Base-by-base conservation (phyloP, 1,140 invertebrate species). In the Polyergus mexicanus region DNA sequence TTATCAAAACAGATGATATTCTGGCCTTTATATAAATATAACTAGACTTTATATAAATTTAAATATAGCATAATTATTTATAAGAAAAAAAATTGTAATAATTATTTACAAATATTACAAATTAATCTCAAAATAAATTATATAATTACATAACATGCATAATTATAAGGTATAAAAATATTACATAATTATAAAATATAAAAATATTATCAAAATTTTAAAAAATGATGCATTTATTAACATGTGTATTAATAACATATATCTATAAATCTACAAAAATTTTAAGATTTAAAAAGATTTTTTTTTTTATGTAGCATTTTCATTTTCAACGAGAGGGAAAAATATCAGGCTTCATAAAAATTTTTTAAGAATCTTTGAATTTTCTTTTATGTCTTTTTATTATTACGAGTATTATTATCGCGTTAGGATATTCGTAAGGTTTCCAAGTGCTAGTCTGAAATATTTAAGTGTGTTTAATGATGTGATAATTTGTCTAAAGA, bases 121-220 rank as follows among this genome's bases (percentile, higher is more conserved):
- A 63, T 2, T 19, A 32, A 65, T 65, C 47, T 16, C 35, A 65
- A 65, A 65, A 35, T 65, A 65, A 65, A 65, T 38, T 65, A 63
- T 8, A 28, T 1, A 28, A 28, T 28, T 28, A 28, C n/a, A n/a
- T 28, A 13, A 1, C n/a, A 35, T 66, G 25, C 25, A 38, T n/a
- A 35, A 19, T 66, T 66, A n/a, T 22, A 22, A 41, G 41, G 10
- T 41, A 11, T 16, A 66, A 11, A 22, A 13, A 1, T 38, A 35
- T 66, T n/a, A 13, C 7, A 19, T 35, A 8, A 63, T 19, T 63
- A 41, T 22, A n/a, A 41, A 7, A 22, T 56, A 56, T 22, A 56
- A 8, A 66, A 66, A 38, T 6, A 66, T 41, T 38, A 66, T 5
- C 16, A 63, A 63, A 32, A 19, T 63, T 65, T 65, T 38, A 38